Evolutionary conservation across 1,140 invertebrate species (phyloP), one percentile per base, ranked within the genome.

Genomic region (Glomeris maerens): DNA sequence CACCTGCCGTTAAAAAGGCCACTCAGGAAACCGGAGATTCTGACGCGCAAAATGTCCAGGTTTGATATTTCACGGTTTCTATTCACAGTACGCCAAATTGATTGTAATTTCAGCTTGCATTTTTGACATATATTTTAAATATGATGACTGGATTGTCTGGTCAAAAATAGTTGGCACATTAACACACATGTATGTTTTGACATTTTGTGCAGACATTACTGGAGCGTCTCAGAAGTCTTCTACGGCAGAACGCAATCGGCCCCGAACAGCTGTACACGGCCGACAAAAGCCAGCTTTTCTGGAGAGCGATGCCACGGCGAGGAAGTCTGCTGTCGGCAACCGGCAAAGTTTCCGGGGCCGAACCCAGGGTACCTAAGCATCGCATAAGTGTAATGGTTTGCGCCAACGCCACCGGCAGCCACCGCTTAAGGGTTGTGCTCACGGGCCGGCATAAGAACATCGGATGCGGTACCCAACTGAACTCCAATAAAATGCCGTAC

Each of bases 261-360:
- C 40, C 40, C 10, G 40, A 42, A 17, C 40, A 42, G 20, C 20
- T 42, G 20, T 42, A 42, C 25, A 42, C 40, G 4, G 40, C 25
- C 10, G 4, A 4, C 4, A 42, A 5, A 4, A 42, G 5, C 5
- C 20, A 21, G 25, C 17, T 42, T 42, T 25, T 21, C 17, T 42
- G 40, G 40, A 17, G 40, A 42, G 40, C 40, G 5, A 17, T 42
- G 4, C 40, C 40, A 42, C 5, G 10, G 17, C 20, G 25, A 17
- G 5, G 10, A 17, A 42, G 5, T 17, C 5, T 21, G 20, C 10
- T 10, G 10, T 36, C 31, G 17, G 31, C 17, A 10, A n/a, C n/a
- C n/a, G n/a, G n/a, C n/a, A 36, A 36, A 17, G 5, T 42, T 21
- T 42, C 40, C 20, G 25, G 17, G 17, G 17, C 4, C 5, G n/a